phyloP scores from a whole-genome alignment of 1,140 invertebrate genomes.

The Diorhabda sublineata region DNA sequence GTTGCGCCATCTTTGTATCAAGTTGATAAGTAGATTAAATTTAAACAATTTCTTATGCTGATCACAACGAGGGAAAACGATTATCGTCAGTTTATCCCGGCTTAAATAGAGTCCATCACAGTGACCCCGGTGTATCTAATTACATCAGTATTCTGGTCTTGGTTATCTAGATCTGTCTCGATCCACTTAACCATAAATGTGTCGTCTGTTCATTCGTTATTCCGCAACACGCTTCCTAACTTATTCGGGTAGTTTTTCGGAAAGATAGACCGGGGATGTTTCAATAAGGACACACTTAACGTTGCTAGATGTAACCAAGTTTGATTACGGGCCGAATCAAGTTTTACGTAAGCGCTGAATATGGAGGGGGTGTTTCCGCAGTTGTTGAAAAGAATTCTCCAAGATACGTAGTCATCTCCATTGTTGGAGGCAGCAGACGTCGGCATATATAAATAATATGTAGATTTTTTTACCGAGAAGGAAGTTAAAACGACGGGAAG shows the following conservation, averaged over 20 bases:
- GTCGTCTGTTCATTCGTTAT: slow-evolving; percentile 33
- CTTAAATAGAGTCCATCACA: not conserved
- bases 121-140: slow-evolving; percentile 26
- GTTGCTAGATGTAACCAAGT: not conserved
- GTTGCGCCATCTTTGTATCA: not conserved
- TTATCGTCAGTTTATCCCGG: slow-evolving; percentile 15
- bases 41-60: not conserved
- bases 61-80: slow-evolving; percentile 5
- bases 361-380: too few species aligned
- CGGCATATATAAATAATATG: too few species aligned
- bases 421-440: too few species aligned
- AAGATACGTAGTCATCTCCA: too few species aligned
- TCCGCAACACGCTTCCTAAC: slow-evolving; percentile 20
- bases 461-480: too few species aligned
- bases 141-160: slow-evolving; percentile 36
- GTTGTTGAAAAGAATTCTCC: too few species aligned
- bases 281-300: slow-evolving; percentile 10
- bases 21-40: not conserved
- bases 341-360: too few species aligned
- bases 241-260: not conserved
- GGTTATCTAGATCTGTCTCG: slow-evolving; percentile 33
- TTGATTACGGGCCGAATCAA: too few species aligned
- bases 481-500: too few species aligned
- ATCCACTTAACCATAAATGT: slow-evolving; percentile 31
- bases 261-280: slow-evolving; percentile 4